phyloP scores from a whole-genome alignment of 2,797 vertebrate genomes.

The Lophius americanus region DNA sequence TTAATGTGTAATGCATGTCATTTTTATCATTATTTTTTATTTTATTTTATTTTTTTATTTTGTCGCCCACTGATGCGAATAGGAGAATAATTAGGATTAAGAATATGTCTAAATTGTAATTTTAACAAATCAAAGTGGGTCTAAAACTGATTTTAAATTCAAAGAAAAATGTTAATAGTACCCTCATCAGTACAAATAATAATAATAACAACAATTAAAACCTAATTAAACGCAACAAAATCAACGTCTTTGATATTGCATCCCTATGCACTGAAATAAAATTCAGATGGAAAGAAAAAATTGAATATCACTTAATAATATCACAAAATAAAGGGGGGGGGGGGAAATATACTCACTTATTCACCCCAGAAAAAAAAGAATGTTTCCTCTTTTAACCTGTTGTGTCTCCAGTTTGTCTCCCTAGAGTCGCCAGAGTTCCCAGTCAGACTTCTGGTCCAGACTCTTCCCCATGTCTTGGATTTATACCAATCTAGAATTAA shows the following conservation, averaged over 20 bases:
- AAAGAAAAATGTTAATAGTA: not conserved
- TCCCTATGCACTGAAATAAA: not conserved
- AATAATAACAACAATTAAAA: not conserved
- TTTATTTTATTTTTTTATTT: too few species aligned
- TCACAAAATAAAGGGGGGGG: not conserved
- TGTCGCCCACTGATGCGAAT: too few species aligned
- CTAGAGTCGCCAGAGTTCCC: slow-evolving; percentile 61
- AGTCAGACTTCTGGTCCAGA: slow-evolving; percentile 43
- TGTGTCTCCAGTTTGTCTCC: slow-evolving; percentile 33
- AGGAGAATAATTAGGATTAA: too few species aligned
- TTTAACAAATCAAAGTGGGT: too few species aligned
- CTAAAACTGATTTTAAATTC: too few species aligned
- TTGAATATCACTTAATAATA: not conserved
- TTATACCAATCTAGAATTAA: slow-evolving; percentile 88
- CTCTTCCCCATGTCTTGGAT: slow-evolving; percentile 70
- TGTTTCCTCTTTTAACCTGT: slow-evolving; percentile 18
- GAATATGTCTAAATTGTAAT: too few species aligned
- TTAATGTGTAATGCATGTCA: too few species aligned
- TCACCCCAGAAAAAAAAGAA: not conserved
- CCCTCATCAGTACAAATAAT: not conserved
- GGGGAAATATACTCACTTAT: slow-evolving; percentile 41
- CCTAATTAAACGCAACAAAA: not conserved
- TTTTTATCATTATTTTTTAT: too few species aligned
- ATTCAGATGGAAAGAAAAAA: not conserved
- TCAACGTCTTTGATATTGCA: not conserved